Base-by-base conservation (phyloP, 2,888 invertebrate genomes). In the Cyaniris semiargus region DNA sequence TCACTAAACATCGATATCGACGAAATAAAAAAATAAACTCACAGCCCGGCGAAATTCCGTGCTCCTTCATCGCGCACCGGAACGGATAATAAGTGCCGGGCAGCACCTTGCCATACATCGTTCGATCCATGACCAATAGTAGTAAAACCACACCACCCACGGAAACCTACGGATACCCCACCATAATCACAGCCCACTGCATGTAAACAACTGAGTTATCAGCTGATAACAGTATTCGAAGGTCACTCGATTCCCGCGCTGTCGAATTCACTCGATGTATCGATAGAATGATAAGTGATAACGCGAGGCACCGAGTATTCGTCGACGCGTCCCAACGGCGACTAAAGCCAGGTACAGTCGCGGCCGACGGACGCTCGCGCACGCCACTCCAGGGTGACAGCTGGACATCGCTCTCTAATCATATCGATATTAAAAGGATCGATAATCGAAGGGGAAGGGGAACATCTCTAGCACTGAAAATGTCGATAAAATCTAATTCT, bases 91-190 rank as follows among this genome's bases (percentile, higher is more conserved):
- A 96, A 87, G 96, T 96, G 85, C 97, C 97, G 77, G 97, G 97
- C 88, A 96, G 96, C 87, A 97, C 95, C 94, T 97, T 97, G 83
- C 97, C 97, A 89, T 98, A 98, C 97, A 97, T 97, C 89, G 97
- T 97, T 88, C 97, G 95, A 95, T 98, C 97, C 97, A 98, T 97
- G 84, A 84, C 88, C 89, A 91, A 92, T 93, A 88, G 86, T 85
- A 84, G 83, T 85, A 86, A 85, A 88, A 89, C 89, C 87, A 88
- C 89, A 87, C 88, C 90, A 91, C 92, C 91, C 92, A 92, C 93
- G 84, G 84, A 83, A 85, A 84, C 90, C 84, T 86, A 85, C 86
- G 86, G 86, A 88, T 87, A 86, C 83, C 91, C 86, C 88, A 88
- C 94, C 94, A 94, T 93, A 94, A 92, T 90, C 89, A 89, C 90